These are phyloP conservation scores for Ptilorrhoa leucosticta DNA, from an alignment of 2,113 vertebrate species.

Conservation along the genomic window DNA sequence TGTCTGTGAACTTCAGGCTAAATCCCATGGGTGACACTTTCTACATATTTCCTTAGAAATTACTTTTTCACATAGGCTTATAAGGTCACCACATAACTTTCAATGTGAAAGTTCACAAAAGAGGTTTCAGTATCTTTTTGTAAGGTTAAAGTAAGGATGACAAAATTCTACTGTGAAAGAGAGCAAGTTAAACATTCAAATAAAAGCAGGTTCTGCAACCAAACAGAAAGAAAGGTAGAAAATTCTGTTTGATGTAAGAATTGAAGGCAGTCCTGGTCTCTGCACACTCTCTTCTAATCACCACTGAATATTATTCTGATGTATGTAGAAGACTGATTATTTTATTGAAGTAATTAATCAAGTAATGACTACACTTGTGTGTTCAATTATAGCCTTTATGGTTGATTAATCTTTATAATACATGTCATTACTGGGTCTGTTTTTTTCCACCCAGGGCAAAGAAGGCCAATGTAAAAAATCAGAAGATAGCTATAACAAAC, in stretches of 20 bases:
- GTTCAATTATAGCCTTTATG: slow-evolving; percentile 76
- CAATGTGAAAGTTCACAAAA: neutral
- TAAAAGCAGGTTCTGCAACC: neutral
- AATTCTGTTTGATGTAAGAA: neutral
- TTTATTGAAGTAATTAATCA: slow-evolving; percentile 78
- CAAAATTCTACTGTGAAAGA: neutral
- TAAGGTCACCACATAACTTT: neutral
- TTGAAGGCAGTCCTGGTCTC: neutral
- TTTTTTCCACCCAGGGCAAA: slow-evolving; percentile 58
- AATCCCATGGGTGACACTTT: neutral
- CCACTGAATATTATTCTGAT: slow-evolving; percentile 57
- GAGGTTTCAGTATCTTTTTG: neutral
- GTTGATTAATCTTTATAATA: slow-evolving; percentile 78
- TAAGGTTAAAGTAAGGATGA: neutral
- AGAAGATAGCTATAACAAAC: slow-evolving; percentile 49
- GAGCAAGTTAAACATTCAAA: neutral
- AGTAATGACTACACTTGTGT: slow-evolving; percentile 75
- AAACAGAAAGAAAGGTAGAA: neutral
- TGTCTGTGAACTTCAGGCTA: neutral
- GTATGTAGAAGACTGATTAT: slow-evolving; percentile 67
- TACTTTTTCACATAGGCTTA: neutral
- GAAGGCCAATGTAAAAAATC: slow-evolving; percentile 40
- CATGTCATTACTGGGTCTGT: slow-evolving; percentile 55
- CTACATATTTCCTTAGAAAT: neutral
- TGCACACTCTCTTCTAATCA: neutral